Conservation (phyloP, 2,113 vertebrate genomes). For the Vanacampus margaritifer region DNA sequence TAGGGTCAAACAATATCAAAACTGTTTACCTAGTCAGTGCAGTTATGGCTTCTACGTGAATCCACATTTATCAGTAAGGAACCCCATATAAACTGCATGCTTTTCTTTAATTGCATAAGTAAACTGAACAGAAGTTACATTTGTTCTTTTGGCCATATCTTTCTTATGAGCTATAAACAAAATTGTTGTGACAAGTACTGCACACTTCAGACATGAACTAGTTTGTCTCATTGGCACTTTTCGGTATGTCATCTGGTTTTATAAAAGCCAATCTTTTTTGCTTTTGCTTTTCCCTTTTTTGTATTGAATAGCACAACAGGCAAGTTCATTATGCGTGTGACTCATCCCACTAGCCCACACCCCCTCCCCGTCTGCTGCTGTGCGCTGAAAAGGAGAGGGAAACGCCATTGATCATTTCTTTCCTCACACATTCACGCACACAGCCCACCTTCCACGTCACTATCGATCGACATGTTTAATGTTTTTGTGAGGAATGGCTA, state of each 20-base stretch:
- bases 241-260: slow-evolving; percentile 41
- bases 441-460: slow-evolving; percentile 70
- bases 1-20: slow-evolving; percentile 3
- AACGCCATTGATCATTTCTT: slow-evolving; percentile 78
- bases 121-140: background rate
- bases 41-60: slow-evolving; percentile 16
- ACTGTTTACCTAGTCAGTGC: slow-evolving; percentile 8
- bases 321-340: slow-evolving; percentile 77
- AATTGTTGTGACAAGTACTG: slow-evolving; percentile 45
- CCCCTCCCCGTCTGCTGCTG: slow-evolving; percentile 75
- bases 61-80: slow-evolving; percentile 11
- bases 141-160: background rate
- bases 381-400: slow-evolving; percentile 73
- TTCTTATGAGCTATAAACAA: slow-evolving; percentile 23
- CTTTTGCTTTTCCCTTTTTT: slow-evolving; percentile 66
- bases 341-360: slow-evolving; percentile 76
- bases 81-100: background rate
- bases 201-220: slow-evolving; percentile 40
- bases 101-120: background rate
- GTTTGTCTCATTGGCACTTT: slow-evolving; percentile 40
- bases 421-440: slow-evolving; percentile 73
- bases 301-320: slow-evolving; percentile 76
- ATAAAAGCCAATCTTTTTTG: slow-evolving; percentile 61
- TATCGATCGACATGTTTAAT: slow-evolving; percentile 71
- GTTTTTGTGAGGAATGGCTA: slow-evolving; percentile 62